These are phyloP conservation scores for zebrafish (Danio rerio) DNA, from an alignment of 2,113 vertebrate species.

Conservation along the genomic window GRCz12tu NC_133184.1:53560001-53560500, in stretches of 20 bases:
- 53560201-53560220: constrained; percentile 34
- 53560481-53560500: too few relatives aligned
- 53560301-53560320: constrained; percentile 30
- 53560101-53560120: neutral
- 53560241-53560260: neutral
- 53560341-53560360: constrained; percentile 40
- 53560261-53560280: constrained; percentile 20
- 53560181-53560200: constrained; percentile 11
- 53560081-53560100: constrained; percentile 12
- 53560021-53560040: constrained; percentile 9
- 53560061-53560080: constrained; percentile 5
- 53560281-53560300: constrained; percentile 28
- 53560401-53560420: neutral
- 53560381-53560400: neutral
- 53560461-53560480: too few relatives aligned
- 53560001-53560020: constrained; percentile 31
- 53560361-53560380: constrained; percentile 5
- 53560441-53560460: too few relatives aligned
- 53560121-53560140: neutral
- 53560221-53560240: constrained; percentile 29
- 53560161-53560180: neutral
- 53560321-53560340: constrained; percentile 35
- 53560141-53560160: neutral
- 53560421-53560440: too few relatives aligned
- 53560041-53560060: neutral